These are phyloP conservation scores for Drosophila arizonae DNA, from an alignment of 1,140 invertebrate species.

Conservation along the genomic window DNA sequence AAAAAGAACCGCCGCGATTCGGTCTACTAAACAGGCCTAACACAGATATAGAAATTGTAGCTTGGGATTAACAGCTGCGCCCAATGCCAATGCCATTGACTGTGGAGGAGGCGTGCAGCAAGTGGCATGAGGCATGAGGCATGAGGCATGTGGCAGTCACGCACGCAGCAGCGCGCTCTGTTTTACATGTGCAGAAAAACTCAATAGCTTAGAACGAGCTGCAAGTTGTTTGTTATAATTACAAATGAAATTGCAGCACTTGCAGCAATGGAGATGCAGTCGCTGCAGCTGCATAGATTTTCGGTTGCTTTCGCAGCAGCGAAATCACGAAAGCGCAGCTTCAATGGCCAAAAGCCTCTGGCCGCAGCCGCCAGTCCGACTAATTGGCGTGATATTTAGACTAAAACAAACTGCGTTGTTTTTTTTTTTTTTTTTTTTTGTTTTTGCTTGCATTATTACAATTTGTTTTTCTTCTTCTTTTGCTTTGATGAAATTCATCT, in stretches of 20 bases:
- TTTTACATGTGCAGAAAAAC: constrained; percentile 36
- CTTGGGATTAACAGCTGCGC: constrained; percentile 22
- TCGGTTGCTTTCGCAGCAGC: constrained; percentile 66
- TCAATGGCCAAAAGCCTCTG: constrained; percentile 31
- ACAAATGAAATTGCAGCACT: constrained; percentile 60
- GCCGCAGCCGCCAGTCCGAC: constrained; percentile 51
- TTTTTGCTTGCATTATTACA: background rate
- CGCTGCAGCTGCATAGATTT: constrained; percentile 29
- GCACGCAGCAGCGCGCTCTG: constrained; percentile 47
- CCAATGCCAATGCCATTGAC: constrained; percentile 22
- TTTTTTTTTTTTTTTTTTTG: constrained; percentile 1
- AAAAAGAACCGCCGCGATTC: constrained; percentile 49
- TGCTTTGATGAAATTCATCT: constrained; percentile 58
- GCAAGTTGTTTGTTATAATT: constrained; percentile 58
- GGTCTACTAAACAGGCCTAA: constrained; percentile 61
- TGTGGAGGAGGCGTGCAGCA: background rate
- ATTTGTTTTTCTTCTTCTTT: background rate
- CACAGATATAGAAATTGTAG: constrained; percentile 17
- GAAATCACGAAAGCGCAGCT: constrained; percentile 78
- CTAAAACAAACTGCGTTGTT: constrained; percentile 62
- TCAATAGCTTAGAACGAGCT: constrained; percentile 75
- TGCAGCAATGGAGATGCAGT: constrained; percentile 16
- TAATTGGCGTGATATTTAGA: constrained; percentile 81
- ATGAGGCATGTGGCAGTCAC: constrained; percentile 42
- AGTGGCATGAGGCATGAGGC: background rate